Percentiles rank a stretch among this genome's conserved stretches.
phyloP scores from a whole-genome alignment of 1,140 invertebrate genomes.

The Bombus soroeensis region DNA sequence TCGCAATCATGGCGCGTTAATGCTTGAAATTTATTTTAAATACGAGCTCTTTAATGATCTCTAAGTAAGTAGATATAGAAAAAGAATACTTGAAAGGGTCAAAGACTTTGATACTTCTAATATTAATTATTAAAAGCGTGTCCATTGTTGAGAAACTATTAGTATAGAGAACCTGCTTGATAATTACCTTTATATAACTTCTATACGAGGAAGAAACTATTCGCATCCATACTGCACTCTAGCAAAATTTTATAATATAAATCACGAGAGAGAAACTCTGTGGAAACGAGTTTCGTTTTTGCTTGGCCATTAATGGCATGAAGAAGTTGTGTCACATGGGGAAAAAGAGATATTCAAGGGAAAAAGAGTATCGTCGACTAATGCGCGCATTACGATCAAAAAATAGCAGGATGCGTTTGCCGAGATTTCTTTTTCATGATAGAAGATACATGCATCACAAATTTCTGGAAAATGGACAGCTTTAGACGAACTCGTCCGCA shows the following conservation, averaged over 20 bases:
- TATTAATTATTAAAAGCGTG: not conserved
- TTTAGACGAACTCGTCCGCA: too few relatives aligned
- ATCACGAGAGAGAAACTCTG: not conserved
- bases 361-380: not conserved
- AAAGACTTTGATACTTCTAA: too few relatives aligned
- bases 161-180: not conserved
- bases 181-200: not conserved
- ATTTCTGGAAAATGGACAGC: not conserved
- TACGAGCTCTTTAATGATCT: too few relatives aligned
- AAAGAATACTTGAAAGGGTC: not conserved
- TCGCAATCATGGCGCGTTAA: not conserved
- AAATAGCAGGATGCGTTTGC: not conserved
- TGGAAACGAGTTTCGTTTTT: slow-evolving; percentile 9
- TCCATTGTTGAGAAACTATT: not conserved
- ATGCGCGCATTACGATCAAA: not conserved
- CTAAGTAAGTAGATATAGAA: not conserved
- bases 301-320: not conserved
- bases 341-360: not conserved
- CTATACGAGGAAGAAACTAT: too few relatives aligned
- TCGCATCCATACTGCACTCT: too few relatives aligned
- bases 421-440: not conserved
- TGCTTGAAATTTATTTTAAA: too few relatives aligned
- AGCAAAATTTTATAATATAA: not conserved
- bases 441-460: not conserved
- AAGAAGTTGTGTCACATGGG: not conserved